Evolutionary conservation across 92 coral and sea anemone species (phyloP), one percentile per base, ranked within the genome.

Genomic region (Zoanthus gigantus): DNA sequence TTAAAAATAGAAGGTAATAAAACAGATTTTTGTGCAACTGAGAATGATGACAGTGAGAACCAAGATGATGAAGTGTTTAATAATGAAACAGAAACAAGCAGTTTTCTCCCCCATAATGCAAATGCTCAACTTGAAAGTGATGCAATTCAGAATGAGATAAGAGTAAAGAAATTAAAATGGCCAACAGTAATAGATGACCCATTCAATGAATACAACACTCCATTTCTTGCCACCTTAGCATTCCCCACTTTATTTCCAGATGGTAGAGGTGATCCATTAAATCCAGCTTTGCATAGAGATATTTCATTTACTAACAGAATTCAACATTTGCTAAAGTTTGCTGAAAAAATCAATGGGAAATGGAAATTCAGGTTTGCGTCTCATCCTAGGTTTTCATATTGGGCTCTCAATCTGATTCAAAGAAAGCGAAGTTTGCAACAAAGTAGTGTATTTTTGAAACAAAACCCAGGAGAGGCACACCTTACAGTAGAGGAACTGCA

Each of bases 181-280:
- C 92, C 92, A 16, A 77, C 87, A 57, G 90, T 90, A 68, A 60
- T 76, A 54, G 50, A 78, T 53, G 61, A 90, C 48, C 90, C 92
- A 85, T 71, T 90, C 17, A 90, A 90, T 84, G 87, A 90, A 81
- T 90, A 85, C 82, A 90, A 71, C 58, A 90, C 92, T 15, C 86
- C 82, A 47, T 85, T 77, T 80, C 86, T 90, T 13, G 90, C 90
- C 2, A 90, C 92, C 23, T 37, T 87, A 46, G 90, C 90, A 88
- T 58, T 58, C 66, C 66, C 66, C 66, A 58, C 66, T 58, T 58
- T 58, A 58, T 58, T 58, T 58, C 66, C 92, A 73, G 88, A 74
- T 83, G 58, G 81, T 65, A 89, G 75, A 31, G 88, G 88, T 89
- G 92, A 83, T 48, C 92, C 92, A 89, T 83, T 82, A 77, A 88